phyloP scores from a whole-genome alignment of 2,888 invertebrate genomes.

The Dugesia japonica region DNA sequence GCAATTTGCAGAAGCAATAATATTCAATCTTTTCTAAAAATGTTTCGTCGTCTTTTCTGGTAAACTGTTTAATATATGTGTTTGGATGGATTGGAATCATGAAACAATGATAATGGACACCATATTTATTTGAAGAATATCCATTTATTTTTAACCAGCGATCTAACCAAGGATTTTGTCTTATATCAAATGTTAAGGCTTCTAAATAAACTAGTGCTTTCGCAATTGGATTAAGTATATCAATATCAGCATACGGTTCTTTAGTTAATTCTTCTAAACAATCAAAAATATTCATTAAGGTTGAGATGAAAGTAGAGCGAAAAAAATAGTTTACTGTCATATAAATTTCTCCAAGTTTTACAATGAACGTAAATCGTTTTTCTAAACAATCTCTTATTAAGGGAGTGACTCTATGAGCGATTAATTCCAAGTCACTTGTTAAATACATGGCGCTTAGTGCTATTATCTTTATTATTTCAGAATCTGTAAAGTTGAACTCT shows the following conservation, averaged over 20 bases:
- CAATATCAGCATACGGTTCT: neutral
- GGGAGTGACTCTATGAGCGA: neutral
- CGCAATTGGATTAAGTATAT: neutral
- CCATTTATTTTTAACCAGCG: conserved; percentile 12
- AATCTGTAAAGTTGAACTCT: neutral
- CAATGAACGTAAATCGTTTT: neutral
- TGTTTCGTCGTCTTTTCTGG: conserved; percentile 1
- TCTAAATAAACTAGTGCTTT: neutral
- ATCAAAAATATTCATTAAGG: conserved; percentile 8
- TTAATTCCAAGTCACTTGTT: conserved; percentile 1
- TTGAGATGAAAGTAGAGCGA: neutral
- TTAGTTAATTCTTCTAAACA: conserved; percentile 2
- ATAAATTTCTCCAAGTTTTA: neutral
- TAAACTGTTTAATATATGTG: conserved; percentile 2
- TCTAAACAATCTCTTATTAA: conserved; percentile 15
- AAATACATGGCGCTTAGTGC: neutral
- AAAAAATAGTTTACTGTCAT: neutral
- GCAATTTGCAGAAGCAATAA: neutral
- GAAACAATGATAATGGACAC: neutral
- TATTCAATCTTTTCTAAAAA: conserved; percentile 14
- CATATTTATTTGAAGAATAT: conserved; percentile 3
- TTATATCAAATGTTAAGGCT: neutral
- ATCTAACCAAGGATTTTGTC: conserved; percentile 2
- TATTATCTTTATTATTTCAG: neutral
- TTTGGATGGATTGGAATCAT: neutral